Base-by-base conservation (phyloP, 2,113 vertebrate genomes). In the Archilochus colubris region DNA sequence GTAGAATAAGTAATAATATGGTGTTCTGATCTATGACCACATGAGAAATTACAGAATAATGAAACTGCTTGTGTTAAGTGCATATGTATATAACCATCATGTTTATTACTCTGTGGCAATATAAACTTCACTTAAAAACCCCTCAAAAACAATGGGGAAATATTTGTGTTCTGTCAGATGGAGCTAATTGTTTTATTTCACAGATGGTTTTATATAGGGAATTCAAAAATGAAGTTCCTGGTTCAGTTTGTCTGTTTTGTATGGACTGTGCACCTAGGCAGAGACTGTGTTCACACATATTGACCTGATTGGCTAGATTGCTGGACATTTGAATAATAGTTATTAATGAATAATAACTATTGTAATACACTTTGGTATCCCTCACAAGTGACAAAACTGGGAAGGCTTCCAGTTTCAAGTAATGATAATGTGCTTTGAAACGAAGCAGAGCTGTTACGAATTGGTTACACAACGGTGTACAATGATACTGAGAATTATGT, bases 11-110 rank as follows among this genome's bases (percentile, higher is more conserved):
- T 89, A 89, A 84, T 76, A 57, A 21, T 57, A 17, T 28, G 25
- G 5, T 12, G 9, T 82, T 88, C 27, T 64, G 25, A 30, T 66
- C 22, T 59, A 67, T 68, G 64, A n/a, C 15, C 8, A 5, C 28
- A 43, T n/a, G 12, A 81, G 14, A 89, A 70, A 78, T 57, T 50
- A 68, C 86, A 88, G 67, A 96, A 83, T 73, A 93, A 84, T 61
- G 33, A 53, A 86, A 75, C 16, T 33, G 5, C n/a, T 88, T 77
- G 6, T 15, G 78, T 66, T 51, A 73, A 89, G n/a, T 22, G 22
- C 54, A 38, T 86, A 53, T 57, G 2, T 66, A 33, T 87, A 24
- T 51, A 10, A 40, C 27, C 40, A 50, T 30, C 4, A 5, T 33
- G 18, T 51, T 91, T 80, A 69, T 40, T 59, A 28, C 23, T 89